These are phyloP conservation scores for Phengaris arion DNA, from an alignment of 2,888 invertebrate genomes.

Conservation along the genomic window DNA sequence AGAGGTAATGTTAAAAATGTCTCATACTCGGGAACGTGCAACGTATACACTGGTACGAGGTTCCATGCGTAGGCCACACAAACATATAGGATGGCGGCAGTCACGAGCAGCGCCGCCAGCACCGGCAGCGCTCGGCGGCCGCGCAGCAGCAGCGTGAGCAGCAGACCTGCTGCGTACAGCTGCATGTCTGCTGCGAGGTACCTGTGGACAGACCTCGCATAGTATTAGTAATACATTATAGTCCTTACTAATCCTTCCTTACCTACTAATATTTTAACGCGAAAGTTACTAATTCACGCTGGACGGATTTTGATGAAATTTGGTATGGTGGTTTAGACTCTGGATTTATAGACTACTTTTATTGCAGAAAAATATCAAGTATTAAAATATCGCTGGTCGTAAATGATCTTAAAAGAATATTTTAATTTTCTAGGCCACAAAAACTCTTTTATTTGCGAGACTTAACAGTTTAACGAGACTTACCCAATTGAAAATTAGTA, in stretches of 20 bases:
- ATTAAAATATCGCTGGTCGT: too few relatives aligned
- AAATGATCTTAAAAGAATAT: too few relatives aligned
- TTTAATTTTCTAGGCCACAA: too few relatives aligned
- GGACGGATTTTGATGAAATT: too few relatives aligned
- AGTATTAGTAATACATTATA: not conserved
- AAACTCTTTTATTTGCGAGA: too few relatives aligned
- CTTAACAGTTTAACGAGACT: too few relatives aligned
- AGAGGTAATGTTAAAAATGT: not conserved
- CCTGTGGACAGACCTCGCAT: constrained; percentile 45
- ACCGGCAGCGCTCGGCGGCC: constrained; percentile 51
- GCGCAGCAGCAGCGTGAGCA: constrained; percentile 57
- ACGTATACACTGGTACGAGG: constrained; percentile 61
- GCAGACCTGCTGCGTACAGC: constrained; percentile 58
- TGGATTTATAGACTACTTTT: too few relatives aligned
- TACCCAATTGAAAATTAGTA: too few relatives aligned
- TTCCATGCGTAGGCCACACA: constrained; percentile 58
- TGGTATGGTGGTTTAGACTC: too few relatives aligned
- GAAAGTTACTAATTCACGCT: not conserved
- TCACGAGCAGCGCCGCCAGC: constrained; percentile 49
- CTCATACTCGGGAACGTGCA: constrained; percentile 68
- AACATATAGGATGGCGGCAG: constrained; percentile 46
- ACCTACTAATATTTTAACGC: not conserved
- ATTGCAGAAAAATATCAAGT: too few relatives aligned
- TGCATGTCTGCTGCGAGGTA: constrained; percentile 74
- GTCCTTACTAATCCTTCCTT: not conserved